Evolutionary conservation across 2,888 invertebrate genomes (phyloP).

Genomic region (Torymus aiolomorphi): DNA sequence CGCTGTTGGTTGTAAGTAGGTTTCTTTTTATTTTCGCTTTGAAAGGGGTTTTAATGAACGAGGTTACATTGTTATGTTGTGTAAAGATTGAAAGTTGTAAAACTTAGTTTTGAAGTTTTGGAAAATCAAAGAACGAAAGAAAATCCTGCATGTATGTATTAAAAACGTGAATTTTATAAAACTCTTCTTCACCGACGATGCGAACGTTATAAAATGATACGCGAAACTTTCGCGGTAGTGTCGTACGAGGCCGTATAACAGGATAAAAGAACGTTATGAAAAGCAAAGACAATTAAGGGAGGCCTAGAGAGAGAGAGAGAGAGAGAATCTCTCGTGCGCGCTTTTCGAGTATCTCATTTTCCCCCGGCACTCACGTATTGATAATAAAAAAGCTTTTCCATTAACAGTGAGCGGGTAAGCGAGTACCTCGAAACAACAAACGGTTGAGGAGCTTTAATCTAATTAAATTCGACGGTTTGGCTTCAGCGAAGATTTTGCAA

Average conservation of each 20-base stretch:
- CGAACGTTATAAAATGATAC: not conserved
- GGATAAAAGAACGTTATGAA: not conserved
- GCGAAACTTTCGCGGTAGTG: not conserved
- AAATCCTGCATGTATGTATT: no score
- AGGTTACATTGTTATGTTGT: no score
- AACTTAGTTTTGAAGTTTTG: no score
- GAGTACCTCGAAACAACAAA: not conserved
- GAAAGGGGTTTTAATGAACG: no score
- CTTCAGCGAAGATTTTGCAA: not conserved
- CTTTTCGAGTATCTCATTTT: conserved; percentile 1
- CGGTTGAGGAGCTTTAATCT: not conserved
- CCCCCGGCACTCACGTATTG: no score
- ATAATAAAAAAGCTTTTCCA: not conserved
- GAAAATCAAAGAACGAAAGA: no score
- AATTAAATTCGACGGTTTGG: not conserved
- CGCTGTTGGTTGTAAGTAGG: no score
- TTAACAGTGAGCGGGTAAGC: not conserved
- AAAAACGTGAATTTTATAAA: no score
- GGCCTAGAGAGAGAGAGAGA: not conserved
- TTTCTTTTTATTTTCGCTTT: no score
- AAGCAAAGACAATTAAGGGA: conserved; percentile 12
- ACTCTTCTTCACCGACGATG: no score
- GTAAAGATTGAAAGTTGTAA: no score
- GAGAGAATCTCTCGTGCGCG: not conserved
- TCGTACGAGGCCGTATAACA: not conserved